Base-by-base conservation (phyloP, 1,140 invertebrate species). In the Drosophila serrata region DNA sequence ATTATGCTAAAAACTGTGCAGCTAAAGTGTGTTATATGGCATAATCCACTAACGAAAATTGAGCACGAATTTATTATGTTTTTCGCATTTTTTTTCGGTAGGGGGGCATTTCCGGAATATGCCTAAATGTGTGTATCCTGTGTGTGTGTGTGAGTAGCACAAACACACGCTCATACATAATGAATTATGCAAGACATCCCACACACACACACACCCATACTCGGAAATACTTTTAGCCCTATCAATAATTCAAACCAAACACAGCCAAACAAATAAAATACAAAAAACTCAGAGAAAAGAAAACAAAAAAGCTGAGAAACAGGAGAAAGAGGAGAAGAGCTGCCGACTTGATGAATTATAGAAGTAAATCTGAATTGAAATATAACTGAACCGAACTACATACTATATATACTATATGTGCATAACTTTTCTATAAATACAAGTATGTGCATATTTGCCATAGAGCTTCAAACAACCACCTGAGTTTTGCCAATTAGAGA, bases 31-130 rank as follows among this genome's bases (percentile, higher is more conserved):
- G 84, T 87, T 88, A 88, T 87, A 87, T 87, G 81, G 84, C 81
- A 90, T 88, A 88, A 88, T 88, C 84, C 85, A 90, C 84, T 88
- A 88, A 90, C 85, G 86, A 85, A 88, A 88, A 88, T 88, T 88
- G 84, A 85, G 84, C 81, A 81, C 73, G 81, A 88, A 88, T 90
- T 88, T 88, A 88, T 88, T 90, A 88, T 88, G 84, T 86, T 87
- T 87, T 82, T 88, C 68, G 65, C 51, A 72, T 72, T 72, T 72
- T 58, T 75, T 46, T 48, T 0, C n/a, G n/a, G n/a, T n/a, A n/a
- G n/a, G n/a, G 27, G 27, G 27, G 19, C 73, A n/a, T n/a, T 75
- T 64, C 43, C 37, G 33, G n/a, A 40, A 79, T 79, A 70, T 79
- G 82, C 82, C 82, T 82, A 88, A 75, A 79, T 40, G 46, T 53